Evolutionary conservation across 2,113 vertebrate species (phyloP), one percentile per base, ranked within the genome.

Genomic region (Zosterops borbonicus): DNA sequence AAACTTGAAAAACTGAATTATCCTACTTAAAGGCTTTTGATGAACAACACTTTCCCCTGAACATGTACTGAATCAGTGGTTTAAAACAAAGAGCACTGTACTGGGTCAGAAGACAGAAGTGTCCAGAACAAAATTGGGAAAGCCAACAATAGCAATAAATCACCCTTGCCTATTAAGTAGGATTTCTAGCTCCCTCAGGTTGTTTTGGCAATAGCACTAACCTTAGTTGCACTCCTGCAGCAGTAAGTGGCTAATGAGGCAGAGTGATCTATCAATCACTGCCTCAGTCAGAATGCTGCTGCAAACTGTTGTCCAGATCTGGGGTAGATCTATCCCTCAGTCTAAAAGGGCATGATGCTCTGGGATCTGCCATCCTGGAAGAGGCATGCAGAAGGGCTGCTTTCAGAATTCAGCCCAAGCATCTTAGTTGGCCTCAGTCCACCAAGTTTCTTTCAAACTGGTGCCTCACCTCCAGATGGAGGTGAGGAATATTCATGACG

Each of bases 161-260:
- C 95, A 92, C 35, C 73, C 68, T 31, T 92, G 91, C 83, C 86
- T 96, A 74, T 95, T 97, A 95, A 93, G 73, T 81, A 93, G 95
- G 86, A 83, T 96, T 95, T 90, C 83, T 94, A 9, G 87, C 92
- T 94, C 94, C 95, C 91, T 92, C 92, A n/a, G 94, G 94, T 96
- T 95, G 89, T 97, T 97, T 95, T 96, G 95, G 96, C 96, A 96
- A 59, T 52, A 78, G 52, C 3, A 1, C 64, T 93, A 90, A 95
- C 95, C 95, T 97, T 64, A 81, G 86, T 86, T 94, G 86, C 89
- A 73, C 92, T 95, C 89, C 92, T 95, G 80, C 89, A 90, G 76
- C 83, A 94, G 86, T 95, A 92, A 95, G 92, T 95, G 83, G 92
- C 92, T 97, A 97, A 97, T 96, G 95, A 95, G 94, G 83, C 86